Conservation (phyloP, 2,888 invertebrate genomes). For the Lydus trimaculatus region DNA sequence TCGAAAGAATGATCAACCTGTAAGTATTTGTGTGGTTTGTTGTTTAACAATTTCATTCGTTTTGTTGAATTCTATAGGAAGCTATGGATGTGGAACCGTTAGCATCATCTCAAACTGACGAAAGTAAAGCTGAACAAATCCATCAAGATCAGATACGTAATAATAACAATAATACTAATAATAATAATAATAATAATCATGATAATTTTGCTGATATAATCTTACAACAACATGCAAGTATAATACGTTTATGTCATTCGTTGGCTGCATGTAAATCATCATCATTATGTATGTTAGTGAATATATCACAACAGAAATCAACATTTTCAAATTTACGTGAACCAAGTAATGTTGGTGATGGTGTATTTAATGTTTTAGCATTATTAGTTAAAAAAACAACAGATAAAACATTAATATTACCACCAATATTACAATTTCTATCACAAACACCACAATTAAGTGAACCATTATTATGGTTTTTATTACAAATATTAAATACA, state of each 20-base stretch:
- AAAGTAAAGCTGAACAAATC: slow-evolving; percentile 78
- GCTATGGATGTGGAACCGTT: slow-evolving; percentile 58
- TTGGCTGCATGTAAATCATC: slow-evolving; percentile 79
- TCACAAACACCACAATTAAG: slow-evolving; percentile 69
- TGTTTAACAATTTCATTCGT: background rate
- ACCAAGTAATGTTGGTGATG: slow-evolving; percentile 82
- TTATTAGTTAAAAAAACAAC: slow-evolving; percentile 80
- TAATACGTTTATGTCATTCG: slow-evolving; percentile 83
- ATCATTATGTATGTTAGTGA: slow-evolving; percentile 71
- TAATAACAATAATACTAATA: background rate
- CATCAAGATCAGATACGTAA: slow-evolving; percentile 54
- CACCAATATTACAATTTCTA: slow-evolving; percentile 79
- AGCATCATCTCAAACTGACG: slow-evolving; percentile 77
- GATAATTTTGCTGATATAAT: slow-evolving; percentile 73
- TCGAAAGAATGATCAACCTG: slow-evolving; percentile 59
- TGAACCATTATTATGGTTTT: slow-evolving; percentile 86
- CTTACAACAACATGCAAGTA: slow-evolving; percentile 75
- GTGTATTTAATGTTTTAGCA: slow-evolving; percentile 84
- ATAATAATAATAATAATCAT: slow-evolving; percentile 3
- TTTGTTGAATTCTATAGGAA: slow-evolving; percentile 46
- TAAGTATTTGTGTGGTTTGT: slow-evolving; percentile 38
- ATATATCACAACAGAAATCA: slow-evolving; percentile 54
- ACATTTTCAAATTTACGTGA: slow-evolving; percentile 62
- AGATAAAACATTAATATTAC: slow-evolving; percentile 76
- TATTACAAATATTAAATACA: slow-evolving; percentile 79